Evolutionary conservation across 2,888 invertebrate species (phyloP).

Genomic region (Diploptera punctata): DNA sequence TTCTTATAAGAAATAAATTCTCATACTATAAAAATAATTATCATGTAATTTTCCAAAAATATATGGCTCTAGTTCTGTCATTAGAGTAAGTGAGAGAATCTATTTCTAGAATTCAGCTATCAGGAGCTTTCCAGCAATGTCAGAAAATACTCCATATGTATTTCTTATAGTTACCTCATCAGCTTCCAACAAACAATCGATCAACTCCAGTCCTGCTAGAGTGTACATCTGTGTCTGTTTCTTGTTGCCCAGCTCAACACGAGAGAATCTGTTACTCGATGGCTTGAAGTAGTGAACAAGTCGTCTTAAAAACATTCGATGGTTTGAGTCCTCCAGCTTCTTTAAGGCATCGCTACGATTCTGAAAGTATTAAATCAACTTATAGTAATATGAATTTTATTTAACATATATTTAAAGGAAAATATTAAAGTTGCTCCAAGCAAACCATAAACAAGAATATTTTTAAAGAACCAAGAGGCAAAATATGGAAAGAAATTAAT

Average conservation of each 20-base stretch:
- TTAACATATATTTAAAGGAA: no score
- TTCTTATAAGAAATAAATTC: no score
- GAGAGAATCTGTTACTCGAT: constrained; percentile 85
- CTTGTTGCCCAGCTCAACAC: constrained; percentile 73
- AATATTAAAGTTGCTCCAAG: no score
- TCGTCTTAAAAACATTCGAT: constrained; percentile 72
- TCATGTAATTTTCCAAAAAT: no score
- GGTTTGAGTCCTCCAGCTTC: constrained; percentile 69
- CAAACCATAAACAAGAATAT: background rate
- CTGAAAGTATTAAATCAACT: constrained; percentile 50
- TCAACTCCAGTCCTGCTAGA: constrained; percentile 72
- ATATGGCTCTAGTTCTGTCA: no score
- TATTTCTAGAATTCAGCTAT: no score
- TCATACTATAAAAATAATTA: no score
- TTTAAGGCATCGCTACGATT: constrained; percentile 61
- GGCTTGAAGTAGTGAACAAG: constrained; percentile 88
- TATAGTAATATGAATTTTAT: no score
- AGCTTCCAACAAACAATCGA: constrained; percentile 73
- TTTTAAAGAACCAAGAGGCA: background rate
- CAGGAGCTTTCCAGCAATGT: no score
- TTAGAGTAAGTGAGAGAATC: no score
- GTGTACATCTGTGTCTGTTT: constrained; percentile 68
- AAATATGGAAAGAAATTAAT: no score
- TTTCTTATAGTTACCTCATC: constrained; percentile 60
- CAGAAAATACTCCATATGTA: no score